Percentiles rank a stretch among this genome's conserved stretches.
phyloP scores from a whole-genome alignment of 2,888 invertebrate genomes.

The Therioaphis trifolii region DNA sequence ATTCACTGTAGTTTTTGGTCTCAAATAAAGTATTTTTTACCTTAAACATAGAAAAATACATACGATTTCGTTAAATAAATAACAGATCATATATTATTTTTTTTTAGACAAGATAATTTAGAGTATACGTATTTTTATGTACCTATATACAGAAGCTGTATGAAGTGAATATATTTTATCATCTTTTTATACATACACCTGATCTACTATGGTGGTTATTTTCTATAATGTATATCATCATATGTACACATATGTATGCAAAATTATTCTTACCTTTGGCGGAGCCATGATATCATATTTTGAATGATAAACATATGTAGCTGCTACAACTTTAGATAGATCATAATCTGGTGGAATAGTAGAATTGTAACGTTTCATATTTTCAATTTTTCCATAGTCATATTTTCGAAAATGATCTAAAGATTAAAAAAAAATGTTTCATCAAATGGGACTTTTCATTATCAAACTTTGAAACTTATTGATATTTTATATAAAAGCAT shows the following conservation, averaged over 20 bases:
- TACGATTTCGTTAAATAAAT: background rate
- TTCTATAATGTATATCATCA: no score
- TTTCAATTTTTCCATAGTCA: constrained; percentile 63
- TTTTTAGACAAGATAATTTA: no score
- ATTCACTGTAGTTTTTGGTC: no score
- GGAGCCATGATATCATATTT: constrained; percentile 60
- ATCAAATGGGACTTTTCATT: background rate
- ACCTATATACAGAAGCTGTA: background rate
- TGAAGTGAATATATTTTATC: background rate
- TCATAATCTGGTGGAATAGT: constrained; percentile 63
- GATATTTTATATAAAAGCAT: no score
- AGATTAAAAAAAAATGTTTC: background rate
- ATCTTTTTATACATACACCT: background rate
- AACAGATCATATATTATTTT: no score
- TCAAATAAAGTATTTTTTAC: no score
- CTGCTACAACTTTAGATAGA: constrained; percentile 61
- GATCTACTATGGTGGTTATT: background rate
- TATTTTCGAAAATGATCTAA: constrained; percentile 64
- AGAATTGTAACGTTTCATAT: constrained; percentile 63
- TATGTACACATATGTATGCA: background rate
- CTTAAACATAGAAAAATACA: no score
- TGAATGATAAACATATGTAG: constrained; percentile 60
- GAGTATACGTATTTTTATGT: no score
- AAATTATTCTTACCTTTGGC: constrained; percentile 52
- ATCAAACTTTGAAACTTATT: no score